Evolutionary conservation across 2,797 vertebrate species (phyloP).

Genomic region (Megaceryle alcyon): DNA sequence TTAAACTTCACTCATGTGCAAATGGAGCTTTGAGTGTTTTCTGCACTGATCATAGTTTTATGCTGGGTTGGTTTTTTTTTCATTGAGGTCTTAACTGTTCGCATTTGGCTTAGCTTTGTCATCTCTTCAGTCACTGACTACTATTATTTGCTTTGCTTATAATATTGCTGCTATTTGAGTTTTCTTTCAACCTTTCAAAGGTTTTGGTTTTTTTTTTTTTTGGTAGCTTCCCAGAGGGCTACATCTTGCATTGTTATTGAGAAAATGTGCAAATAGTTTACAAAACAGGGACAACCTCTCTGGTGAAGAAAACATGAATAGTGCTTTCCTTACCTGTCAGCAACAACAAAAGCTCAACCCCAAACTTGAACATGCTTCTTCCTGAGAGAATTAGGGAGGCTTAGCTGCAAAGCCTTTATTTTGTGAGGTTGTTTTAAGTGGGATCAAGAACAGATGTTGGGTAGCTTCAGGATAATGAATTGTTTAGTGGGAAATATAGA

Average conservation of each 20-base stretch:
- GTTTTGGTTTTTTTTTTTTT: not conserved
- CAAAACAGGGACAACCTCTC: not conserved
- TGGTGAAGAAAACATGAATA: not conserved
- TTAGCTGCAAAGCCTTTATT: conserved; percentile 8
- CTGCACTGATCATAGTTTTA: not conserved
- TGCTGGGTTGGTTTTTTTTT: not conserved
- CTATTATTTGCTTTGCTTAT: not conserved
- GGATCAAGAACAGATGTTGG: conserved; percentile 19
- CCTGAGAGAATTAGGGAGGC: not conserved
- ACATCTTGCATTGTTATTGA: not conserved
- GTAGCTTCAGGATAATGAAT: not conserved
- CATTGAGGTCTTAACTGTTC: not conserved
- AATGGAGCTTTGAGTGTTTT: not conserved
- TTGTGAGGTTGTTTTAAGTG: not conserved
- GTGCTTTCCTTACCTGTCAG: not conserved
- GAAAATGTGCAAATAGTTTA: not conserved
- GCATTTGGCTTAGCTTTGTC: not conserved
- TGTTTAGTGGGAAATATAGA: not conserved
- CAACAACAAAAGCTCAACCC: not conserved
- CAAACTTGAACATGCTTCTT: not conserved
- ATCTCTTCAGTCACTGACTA: not conserved
- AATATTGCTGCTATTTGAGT: not conserved
- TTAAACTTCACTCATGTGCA: not conserved
- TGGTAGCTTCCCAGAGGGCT: not conserved
- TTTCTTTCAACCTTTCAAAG: not conserved